Evolutionary conservation across 2,113 vertebrate genomes (phyloP).

Genomic region (Epinephelus cyanopodus): DNA sequence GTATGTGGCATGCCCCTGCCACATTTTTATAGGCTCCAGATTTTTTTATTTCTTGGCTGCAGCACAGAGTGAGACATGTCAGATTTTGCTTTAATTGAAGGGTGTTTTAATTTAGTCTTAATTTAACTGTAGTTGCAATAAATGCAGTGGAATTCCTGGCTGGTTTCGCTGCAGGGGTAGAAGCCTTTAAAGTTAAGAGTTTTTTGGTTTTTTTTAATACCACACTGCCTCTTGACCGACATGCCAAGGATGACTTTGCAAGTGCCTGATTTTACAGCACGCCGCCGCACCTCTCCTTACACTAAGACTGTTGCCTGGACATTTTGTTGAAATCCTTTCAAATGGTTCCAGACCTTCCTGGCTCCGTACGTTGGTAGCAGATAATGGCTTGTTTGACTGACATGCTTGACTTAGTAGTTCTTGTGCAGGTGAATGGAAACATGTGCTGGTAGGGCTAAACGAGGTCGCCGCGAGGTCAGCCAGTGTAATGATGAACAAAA

Average conservation of each 20-base stretch:
- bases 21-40: slow-evolving; percentile 45
- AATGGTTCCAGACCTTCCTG: slow-evolving; percentile 59
- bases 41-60: slow-evolving; percentile 15
- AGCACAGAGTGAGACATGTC: slow-evolving; percentile 48
- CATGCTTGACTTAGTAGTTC: slow-evolving; percentile 17
- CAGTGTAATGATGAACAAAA: slow-evolving; percentile 42
- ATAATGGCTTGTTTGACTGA: slow-evolving; percentile 62
- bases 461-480: slow-evolving; percentile 62
- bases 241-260: slow-evolving; percentile 70
- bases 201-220: slow-evolving; percentile 17
- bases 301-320: slow-evolving; percentile 21
- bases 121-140: slow-evolving; percentile 47
- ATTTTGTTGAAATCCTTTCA: slow-evolving; percentile 40
- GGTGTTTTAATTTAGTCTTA: slow-evolving; percentile 57
- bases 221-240: slow-evolving; percentile 40
- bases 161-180: slow-evolving; percentile 25
- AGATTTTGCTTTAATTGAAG: slow-evolving; percentile 65
- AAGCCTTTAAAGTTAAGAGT: slow-evolving; percentile 24
- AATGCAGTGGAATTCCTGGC: slow-evolving; percentile 53
- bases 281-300: not conserved
- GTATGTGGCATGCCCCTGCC: slow-evolving; percentile 68
- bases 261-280: slow-evolving; percentile 40
- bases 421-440: slow-evolving; percentile 63
- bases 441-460: slow-evolving; percentile 41
- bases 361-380: slow-evolving; percentile 28